phyloP scores from a whole-genome alignment of 1,140 invertebrate species.

The Centruroides sculpturatus region DNA sequence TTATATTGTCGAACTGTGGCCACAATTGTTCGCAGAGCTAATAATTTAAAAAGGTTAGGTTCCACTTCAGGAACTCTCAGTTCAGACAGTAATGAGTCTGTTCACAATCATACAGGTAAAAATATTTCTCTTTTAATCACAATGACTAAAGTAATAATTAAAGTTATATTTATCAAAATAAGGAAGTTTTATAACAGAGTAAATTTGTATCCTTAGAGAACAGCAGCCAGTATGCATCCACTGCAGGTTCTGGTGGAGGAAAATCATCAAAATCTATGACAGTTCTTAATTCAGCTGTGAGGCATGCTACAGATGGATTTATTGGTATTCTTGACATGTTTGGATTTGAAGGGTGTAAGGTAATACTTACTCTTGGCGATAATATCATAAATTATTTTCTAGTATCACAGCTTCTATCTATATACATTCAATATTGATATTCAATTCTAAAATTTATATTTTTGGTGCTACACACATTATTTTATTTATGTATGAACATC shows the following conservation, averaged over 20 bases:
- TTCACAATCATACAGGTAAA: slow-evolving; percentile 57
- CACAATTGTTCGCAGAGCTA: slow-evolving; percentile 79
- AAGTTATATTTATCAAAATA: neutral
- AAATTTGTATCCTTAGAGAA: slow-evolving; percentile 26
- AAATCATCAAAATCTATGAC: slow-evolving; percentile 66
- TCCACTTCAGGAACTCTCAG: slow-evolving; percentile 71
- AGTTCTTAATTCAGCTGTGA: slow-evolving; percentile 74
- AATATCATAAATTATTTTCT: too few relatives aligned
- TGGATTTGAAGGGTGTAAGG: slow-evolving; percentile 79
- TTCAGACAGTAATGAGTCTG: slow-evolving; percentile 79
- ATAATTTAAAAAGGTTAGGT: slow-evolving; percentile 73
- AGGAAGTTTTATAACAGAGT: neutral
- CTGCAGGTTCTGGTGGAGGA: slow-evolving; percentile 65
- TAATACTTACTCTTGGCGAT: slow-evolving; percentile 15
- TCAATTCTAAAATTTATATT: too few relatives aligned
- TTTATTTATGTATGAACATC: too few relatives aligned
- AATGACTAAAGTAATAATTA: too few relatives aligned
- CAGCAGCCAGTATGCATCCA: slow-evolving; percentile 72
- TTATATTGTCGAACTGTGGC: slow-evolving; percentile 88
- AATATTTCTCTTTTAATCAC: too few relatives aligned
- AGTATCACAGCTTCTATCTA: too few relatives aligned
- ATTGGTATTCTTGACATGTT: slow-evolving; percentile 93
- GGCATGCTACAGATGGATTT: slow-evolving; percentile 86
- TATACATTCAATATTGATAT: too few relatives aligned
- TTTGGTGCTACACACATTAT: too few relatives aligned